Percentiles rank a stretch among this genome's conserved stretches.
Evolutionary conservation across 2,113 vertebrate genomes (phyloP).

Genomic region (Cheirogaleus medius): DNA sequence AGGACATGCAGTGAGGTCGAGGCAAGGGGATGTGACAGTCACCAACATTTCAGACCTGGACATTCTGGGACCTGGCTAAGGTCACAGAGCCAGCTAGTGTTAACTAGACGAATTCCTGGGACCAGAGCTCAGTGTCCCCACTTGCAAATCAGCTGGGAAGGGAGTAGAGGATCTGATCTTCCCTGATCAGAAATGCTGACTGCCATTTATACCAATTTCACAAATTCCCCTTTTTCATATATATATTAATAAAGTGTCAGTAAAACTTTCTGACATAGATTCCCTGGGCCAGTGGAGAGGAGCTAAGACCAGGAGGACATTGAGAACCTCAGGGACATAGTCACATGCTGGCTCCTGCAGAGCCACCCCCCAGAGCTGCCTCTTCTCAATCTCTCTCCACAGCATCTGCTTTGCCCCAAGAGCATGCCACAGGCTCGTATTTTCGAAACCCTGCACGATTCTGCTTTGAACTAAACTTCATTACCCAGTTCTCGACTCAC

Average conservation of each 20-base stretch:
- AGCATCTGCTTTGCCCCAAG: neutral
- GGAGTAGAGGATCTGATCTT: neutral
- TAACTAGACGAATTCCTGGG: neutral
- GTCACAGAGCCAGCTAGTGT: neutral
- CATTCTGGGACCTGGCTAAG: neutral
- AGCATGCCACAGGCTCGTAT: neutral
- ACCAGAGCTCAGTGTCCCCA: neutral
- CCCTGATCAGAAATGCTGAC: neutral
- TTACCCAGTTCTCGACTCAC: neutral
- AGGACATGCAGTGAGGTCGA: neutral
- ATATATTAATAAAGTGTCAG: neutral
- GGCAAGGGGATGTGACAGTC: neutral
- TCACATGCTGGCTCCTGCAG: neutral
- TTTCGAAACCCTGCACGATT: neutral
- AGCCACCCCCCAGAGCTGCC: rapidly evolving
- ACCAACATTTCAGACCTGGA: neutral
- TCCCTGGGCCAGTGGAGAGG: neutral
- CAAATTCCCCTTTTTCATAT: neutral
- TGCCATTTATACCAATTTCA: neutral
- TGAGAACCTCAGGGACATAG: neutral
- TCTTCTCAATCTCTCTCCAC: neutral
- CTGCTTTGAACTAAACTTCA: neutral
- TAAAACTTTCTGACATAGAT: neutral
- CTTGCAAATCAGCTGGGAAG: neutral
- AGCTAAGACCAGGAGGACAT: neutral